Percentiles rank a stretch among this genome's conserved stretches.
Evolutionary conservation across 2,888 invertebrate genomes (phyloP).

Genomic region (Amblyjoppa proteus): DNA sequence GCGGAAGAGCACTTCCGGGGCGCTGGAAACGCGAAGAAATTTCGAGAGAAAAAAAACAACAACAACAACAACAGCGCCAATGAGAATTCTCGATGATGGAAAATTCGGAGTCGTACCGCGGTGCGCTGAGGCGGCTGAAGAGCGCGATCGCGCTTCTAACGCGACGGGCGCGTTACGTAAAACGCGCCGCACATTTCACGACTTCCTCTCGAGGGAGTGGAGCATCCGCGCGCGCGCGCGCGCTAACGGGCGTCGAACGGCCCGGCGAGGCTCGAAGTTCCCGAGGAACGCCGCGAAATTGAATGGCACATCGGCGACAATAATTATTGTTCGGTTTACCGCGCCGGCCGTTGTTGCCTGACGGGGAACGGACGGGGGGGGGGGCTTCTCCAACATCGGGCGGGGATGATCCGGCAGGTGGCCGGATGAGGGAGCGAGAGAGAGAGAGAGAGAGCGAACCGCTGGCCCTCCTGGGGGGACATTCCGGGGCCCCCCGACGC

Average conservation of each 20-base stretch:
- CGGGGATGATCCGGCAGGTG: conserved; percentile 4
- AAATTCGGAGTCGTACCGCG: no score
- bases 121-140: no score
- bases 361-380: not conserved
- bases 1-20: no score
- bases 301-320: conserved; percentile 71
- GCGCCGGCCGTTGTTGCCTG: conserved; percentile 48
- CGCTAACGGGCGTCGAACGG: conserved; percentile 37
- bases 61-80: no score
- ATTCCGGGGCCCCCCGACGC: not conserved
- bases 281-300: conserved; percentile 67
- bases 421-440: conserved; percentile 1
- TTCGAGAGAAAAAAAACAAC: no score
- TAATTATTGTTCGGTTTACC: conserved; percentile 75
- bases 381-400: not conserved
- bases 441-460: conserved; percentile 41
- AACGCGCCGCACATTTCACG: conserved; percentile 72
- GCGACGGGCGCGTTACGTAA: conserved; percentile 73
- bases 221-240: conserved; percentile 77
- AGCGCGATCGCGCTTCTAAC: not conserved
- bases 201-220: conserved; percentile 79
- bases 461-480: not conserved
- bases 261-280: conserved; percentile 16
- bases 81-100: no score
- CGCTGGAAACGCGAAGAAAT: no score